These are phyloP conservation scores for Heterochromis multidens DNA, from an alignment of 2,113 vertebrate species.

Conservation along the genomic window DNA sequence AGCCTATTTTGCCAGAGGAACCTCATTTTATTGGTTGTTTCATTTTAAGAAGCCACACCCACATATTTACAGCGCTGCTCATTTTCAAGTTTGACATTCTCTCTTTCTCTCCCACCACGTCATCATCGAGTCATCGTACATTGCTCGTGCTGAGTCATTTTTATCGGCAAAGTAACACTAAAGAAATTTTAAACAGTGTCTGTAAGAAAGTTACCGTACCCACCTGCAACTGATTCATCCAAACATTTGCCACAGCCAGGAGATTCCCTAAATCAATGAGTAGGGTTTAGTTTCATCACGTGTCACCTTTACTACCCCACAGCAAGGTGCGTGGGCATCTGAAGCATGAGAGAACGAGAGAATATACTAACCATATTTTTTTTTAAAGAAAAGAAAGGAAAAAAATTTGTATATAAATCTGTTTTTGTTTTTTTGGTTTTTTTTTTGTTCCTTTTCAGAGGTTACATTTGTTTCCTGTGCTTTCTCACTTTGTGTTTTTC, in stretches of 20 bases:
- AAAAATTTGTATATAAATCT: background rate
- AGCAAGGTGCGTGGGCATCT: no score
- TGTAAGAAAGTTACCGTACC: background rate
- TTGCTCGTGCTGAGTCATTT: background rate
- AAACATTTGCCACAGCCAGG: background rate
- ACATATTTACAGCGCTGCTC: background rate
- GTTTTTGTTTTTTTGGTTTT: no score
- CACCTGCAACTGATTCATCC: conserved; percentile 39
- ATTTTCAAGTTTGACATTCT: background rate
- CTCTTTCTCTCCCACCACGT: background rate
- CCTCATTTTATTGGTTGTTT: background rate
- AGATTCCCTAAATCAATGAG: conserved; percentile 41
- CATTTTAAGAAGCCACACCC: background rate
- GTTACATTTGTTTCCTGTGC: background rate
- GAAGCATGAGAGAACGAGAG: background rate
- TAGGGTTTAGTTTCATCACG: conserved; percentile 18
- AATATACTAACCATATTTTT: no score
- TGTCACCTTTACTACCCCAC: background rate
- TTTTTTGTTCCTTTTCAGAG: background rate
- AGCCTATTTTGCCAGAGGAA: background rate
- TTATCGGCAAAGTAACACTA: background rate
- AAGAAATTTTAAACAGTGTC: background rate
- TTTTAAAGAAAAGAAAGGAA: no score
- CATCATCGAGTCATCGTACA: conserved; percentile 27
- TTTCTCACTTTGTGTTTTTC: background rate